Base-by-base conservation (phyloP, 2,888 invertebrate genomes). In the Gari tellinella region DNA sequence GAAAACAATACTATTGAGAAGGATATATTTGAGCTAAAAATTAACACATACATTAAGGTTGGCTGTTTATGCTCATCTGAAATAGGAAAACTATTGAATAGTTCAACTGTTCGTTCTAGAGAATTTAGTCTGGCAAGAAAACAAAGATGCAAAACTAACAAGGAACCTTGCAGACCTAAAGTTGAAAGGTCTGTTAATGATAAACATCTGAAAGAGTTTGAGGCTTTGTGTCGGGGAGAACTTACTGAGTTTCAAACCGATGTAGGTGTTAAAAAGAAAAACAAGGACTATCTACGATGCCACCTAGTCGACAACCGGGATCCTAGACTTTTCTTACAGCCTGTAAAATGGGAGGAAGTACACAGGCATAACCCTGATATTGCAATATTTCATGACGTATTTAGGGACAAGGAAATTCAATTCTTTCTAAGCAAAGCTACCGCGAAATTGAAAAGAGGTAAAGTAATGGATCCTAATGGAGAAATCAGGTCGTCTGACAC, bases 341-440 rank as follows among this genome's bases (percentile, higher is more conserved):
- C 56, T 1, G 45, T 56, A 12, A 56, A 56, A 56, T 19, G 17
- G 7, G 56, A 56, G 17, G 56, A 56, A 56, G 21, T 56, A n/a
- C 41, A 43, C 23, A 2, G 4, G 25, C 5, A 25, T 19, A 41
- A 43, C 15, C 56, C 56, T 2, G 2, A 25, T 21, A 56, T 56
- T n/a, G 43, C 25, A 10, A 56, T 56, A 23, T 15, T 56, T 21
- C 56, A 56, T 25, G 45, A 56, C n/a, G 10, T 56, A n/a, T 26
- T 56, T 12, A 26, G 45, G 23, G 31, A 43, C 10, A 7, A 2
- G 21, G 56, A 56, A 56, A 45, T 56, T 25, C 1, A 4, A 1
- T 15, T 8, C 21, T 21, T 56, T 25, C 41, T 25, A 26, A 2
- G 25, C 12, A 23, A 17, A 21, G 43, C 56, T 2, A 38, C 21